Percentiles rank a stretch among this genome's conserved stretches.
phyloP scores from a whole-genome alignment of 2,113 vertebrate species.

The Malurus cyaneus region DNA sequence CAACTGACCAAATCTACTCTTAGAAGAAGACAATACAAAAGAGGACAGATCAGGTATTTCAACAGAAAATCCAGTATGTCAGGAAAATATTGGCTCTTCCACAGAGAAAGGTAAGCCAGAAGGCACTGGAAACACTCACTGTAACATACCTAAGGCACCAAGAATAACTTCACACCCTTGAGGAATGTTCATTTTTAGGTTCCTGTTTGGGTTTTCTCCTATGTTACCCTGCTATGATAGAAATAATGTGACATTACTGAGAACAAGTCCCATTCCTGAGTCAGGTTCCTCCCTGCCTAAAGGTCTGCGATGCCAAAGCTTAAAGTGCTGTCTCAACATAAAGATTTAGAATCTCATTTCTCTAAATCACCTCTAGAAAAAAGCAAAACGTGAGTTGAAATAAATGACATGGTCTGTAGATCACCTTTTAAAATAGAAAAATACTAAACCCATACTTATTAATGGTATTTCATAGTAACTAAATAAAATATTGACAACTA shows the following conservation, averaged over 20 bases:
- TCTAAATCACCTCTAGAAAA: neutral
- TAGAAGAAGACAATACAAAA: neutral
- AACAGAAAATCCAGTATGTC: neutral
- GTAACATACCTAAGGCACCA: neutral
- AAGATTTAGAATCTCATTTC: neutral
- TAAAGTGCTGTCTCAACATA: neutral
- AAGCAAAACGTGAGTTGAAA: neutral
- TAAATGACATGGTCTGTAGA: neutral
- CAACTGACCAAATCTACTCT: neutral
- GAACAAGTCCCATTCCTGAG: neutral
- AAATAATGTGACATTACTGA: neutral
- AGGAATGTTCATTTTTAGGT: neutral
- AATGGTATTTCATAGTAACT: neutral
- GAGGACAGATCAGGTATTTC: neutral
- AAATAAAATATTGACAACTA: neutral
- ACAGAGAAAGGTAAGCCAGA: neutral
- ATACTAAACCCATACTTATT: neutral
- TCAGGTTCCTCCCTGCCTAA: neutral
- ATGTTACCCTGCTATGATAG: neutral
- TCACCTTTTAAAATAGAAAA: neutral
- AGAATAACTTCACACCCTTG: neutral
- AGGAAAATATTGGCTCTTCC: neutral
- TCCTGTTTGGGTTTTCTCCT: neutral
- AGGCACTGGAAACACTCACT: neutral
- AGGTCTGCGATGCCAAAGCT: neutral